These are phyloP conservation scores for Buathra laborator DNA, from an alignment of 2,888 invertebrate species.

Conservation along the genomic window DNA sequence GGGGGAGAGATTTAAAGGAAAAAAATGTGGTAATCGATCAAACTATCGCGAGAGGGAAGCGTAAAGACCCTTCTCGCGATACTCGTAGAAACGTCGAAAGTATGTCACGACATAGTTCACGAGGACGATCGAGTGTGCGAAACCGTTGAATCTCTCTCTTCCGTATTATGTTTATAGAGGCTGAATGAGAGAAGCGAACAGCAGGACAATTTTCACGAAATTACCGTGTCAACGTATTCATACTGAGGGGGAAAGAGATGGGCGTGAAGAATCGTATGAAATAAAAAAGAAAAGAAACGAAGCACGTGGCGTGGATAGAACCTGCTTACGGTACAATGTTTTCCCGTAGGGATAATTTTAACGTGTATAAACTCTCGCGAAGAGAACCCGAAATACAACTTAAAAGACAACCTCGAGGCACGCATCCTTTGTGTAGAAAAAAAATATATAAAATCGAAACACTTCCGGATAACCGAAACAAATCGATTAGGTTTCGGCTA, in stretches of 20 bases:
- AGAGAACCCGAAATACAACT: background rate
- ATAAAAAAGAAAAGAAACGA: slow-evolving; percentile 8
- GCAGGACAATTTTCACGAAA: slow-evolving; percentile 45
- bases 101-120: slow-evolving; percentile 53
- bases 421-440: slow-evolving; percentile 18
- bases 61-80: background rate
- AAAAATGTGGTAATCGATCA: slow-evolving; percentile 54
- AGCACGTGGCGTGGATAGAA: slow-evolving; percentile 44
- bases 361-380: background rate
- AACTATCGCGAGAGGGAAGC: slow-evolving; percentile 37
- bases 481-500: slow-evolving; percentile 45
- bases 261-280: slow-evolving; percentile 45
- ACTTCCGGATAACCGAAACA: slow-evolving; percentile 51
- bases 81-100: slow-evolving; percentile 23
- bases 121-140: slow-evolving; percentile 28
- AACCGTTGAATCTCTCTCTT: slow-evolving; percentile 27
- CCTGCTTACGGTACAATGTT: slow-evolving; percentile 15
- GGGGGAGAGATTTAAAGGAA: background rate
- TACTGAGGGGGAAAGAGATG: slow-evolving; percentile 32
- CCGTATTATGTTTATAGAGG: background rate
- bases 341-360: background rate
- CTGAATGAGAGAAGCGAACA: slow-evolving; percentile 9
- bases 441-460: slow-evolving; percentile 30
- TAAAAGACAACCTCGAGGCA: background rate
- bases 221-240: slow-evolving; percentile 49